These are phyloP conservation scores for Cliona cf. orientalis DNA, from an alignment of 37 sponge, comb jelly and placozoan species.

Conservation along the genomic window DNA sequence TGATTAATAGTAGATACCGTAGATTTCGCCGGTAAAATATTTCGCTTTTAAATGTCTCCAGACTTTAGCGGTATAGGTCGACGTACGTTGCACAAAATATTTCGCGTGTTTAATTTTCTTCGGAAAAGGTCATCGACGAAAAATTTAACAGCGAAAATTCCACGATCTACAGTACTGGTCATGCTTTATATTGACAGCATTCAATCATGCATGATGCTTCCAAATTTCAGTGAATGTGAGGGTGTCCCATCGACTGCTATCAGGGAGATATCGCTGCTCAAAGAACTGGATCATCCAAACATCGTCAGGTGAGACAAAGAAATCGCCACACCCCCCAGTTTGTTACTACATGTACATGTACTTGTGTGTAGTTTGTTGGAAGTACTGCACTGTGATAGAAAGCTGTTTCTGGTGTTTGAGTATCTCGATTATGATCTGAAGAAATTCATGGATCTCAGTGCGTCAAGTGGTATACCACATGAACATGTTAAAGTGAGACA, in stretches of 20 bases:
- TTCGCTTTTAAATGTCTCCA: too few relatives aligned
- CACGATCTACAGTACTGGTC: too few relatives aligned
- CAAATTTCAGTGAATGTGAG: slow-evolving; percentile 89
- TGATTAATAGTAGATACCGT: too few relatives aligned
- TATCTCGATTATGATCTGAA: slow-evolving; percentile 96
- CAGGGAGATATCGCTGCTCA: slow-evolving; percentile 94
- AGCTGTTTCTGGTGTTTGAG: slow-evolving; percentile 97
- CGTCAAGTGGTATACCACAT: slow-evolving; percentile 56
- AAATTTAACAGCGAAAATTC: too few relatives aligned
- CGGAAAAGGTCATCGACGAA: too few relatives aligned
- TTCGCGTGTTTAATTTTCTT: too few relatives aligned
- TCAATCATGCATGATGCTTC: too few relatives aligned
- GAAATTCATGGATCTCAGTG: slow-evolving; percentile 90
- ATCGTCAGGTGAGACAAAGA: slow-evolving; percentile 78
- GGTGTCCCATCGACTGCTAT: slow-evolving; percentile 98
- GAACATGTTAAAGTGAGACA: slow-evolving; percentile 41
- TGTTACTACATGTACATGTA: slow-evolving; percentile 1
- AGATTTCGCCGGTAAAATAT: too few relatives aligned
- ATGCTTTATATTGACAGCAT: too few relatives aligned
- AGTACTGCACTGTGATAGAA: slow-evolving; percentile 90
- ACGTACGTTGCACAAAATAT: too few relatives aligned
- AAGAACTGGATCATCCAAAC: slow-evolving; percentile 85
- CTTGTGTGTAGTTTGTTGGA: slow-evolving; percentile 69
- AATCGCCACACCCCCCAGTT: background rate
- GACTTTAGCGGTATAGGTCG: too few relatives aligned